Evolutionary conservation across 2,888 invertebrate species (phyloP).

Genomic region (Drosophila quasianomalipes): DNA sequence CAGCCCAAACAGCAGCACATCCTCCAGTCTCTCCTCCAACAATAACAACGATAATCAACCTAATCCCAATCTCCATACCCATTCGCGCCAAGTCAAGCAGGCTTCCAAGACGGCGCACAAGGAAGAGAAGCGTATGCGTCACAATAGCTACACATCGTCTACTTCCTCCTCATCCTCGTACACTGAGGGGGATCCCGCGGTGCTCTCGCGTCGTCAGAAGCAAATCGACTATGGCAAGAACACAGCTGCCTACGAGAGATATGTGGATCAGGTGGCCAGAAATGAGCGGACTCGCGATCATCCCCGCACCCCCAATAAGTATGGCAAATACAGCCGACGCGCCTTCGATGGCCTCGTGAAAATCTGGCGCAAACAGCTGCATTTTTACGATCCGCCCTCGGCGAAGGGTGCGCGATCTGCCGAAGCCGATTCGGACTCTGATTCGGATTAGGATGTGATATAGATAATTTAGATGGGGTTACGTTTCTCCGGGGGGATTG

Average conservation of each 20-base stretch:
- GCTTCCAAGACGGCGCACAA: constrained; percentile 54
- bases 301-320: constrained; percentile 96
- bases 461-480: background rate
- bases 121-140: constrained; percentile 80
- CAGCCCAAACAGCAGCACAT: constrained; percentile 77
- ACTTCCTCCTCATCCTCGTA: constrained; percentile 79
- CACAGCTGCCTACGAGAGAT: constrained; percentile 94
- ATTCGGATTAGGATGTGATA: constrained; percentile 55
- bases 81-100: constrained; percentile 5
- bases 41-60: constrained; percentile 13
- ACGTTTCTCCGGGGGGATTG: constrained; percentile 14
- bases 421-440: constrained; percentile 61
- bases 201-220: constrained; percentile 93
- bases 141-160: constrained; percentile 81
- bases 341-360: constrained; percentile 96
- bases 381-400: constrained; percentile 90
- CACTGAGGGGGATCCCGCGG: constrained; percentile 89
- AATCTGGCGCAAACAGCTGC: constrained; percentile 94
- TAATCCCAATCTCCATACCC: constrained; percentile 2
- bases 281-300: constrained; percentile 89
- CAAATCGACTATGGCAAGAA: constrained; percentile 98
- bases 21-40: constrained; percentile 31
- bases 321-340: constrained; percentile 94
- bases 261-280: constrained; percentile 89
- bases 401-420: constrained; percentile 12